phyloP scores from a whole-genome alignment of 1,140 invertebrate species.

The Armadillidium nasatum region DNA sequence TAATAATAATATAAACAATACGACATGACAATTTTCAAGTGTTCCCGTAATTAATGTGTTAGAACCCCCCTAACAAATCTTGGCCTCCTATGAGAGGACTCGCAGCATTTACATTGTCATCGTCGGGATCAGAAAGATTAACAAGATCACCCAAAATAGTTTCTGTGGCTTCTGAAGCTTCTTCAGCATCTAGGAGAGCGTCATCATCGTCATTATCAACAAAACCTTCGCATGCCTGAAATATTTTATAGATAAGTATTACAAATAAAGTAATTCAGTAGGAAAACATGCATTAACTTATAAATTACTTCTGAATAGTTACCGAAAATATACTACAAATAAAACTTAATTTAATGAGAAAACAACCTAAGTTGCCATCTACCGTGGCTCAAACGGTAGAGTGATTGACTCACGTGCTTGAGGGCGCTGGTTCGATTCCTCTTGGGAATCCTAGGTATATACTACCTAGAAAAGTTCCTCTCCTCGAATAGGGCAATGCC shows the following conservation, averaged over 20 bases:
- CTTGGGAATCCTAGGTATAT: too few species aligned
- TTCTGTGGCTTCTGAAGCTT: constrained; percentile 27
- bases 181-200: constrained; percentile 30
- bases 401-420: too few species aligned
- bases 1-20: too few species aligned
- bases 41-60: neutral
- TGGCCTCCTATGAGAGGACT: neutral
- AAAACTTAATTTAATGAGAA: neutral
- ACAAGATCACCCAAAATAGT: constrained; percentile 45
- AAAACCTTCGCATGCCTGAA: constrained; percentile 21
- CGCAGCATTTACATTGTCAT: neutral
- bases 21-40: too few species aligned
- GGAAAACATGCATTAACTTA: neutral
- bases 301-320: neutral
- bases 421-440: too few species aligned
- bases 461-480: too few species aligned
- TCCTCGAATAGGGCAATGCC: too few species aligned
- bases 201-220: constrained; percentile 32
- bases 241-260: neutral
- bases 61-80: neutral
- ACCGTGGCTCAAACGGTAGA: too few species aligned
- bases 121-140: neutral
- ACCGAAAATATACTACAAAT: neutral
- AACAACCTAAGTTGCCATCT: too few species aligned
- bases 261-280: neutral